Base-by-base conservation (phyloP, 2,888 invertebrate species). In the Merodon equestris region DNA sequence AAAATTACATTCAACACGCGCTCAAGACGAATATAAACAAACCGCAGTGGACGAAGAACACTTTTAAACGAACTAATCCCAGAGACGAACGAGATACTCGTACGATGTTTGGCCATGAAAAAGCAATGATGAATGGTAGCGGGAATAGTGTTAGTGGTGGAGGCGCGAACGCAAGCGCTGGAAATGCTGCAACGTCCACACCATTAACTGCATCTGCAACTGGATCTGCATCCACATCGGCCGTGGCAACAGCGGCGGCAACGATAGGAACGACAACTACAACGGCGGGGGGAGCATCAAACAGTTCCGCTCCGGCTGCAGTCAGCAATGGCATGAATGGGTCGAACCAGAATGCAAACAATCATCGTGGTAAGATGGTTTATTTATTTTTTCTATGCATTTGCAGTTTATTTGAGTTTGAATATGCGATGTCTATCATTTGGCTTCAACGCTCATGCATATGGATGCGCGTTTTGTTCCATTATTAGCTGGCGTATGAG, bases 301-400 rank as follows among this genome's bases (percentile, higher is more conserved):
- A 66, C 51, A 74, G 74, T 74, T 79, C 74, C 74, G 74, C 79
- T 79, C 54, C 60, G 64, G 74, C 74, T 70, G 79, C 50, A 73
- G 70, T 79, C 27, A 79, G 58, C 58, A 79, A 79, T 70, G 74
- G 79, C 15, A 73, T 74, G 74, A 74, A 79, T 68, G 79, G 79
- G 58, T 53, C 64, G 40, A 79, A 68, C 74, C 79, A 68, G 54
- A 79, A 58, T 79, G 68, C 82, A 58, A 81, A 81, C 60, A 79
- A 75, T 64, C 83, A 82, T 64, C 83, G 83, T 66, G 81, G 83
- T 83, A 61, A 82, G 82, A 82, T n/a, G n/a, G n/a, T 50, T 56
- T 27, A 50, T 74, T 68, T 68, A 47, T 74, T 57, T 50, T 66
- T 63, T 74, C 53, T n/a, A 19, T 19, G 19, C 10, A 48, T 1